Evolutionary conservation across 1,140 invertebrate genomes (phyloP).

Genomic region (Drosophila jambulina): DNA sequence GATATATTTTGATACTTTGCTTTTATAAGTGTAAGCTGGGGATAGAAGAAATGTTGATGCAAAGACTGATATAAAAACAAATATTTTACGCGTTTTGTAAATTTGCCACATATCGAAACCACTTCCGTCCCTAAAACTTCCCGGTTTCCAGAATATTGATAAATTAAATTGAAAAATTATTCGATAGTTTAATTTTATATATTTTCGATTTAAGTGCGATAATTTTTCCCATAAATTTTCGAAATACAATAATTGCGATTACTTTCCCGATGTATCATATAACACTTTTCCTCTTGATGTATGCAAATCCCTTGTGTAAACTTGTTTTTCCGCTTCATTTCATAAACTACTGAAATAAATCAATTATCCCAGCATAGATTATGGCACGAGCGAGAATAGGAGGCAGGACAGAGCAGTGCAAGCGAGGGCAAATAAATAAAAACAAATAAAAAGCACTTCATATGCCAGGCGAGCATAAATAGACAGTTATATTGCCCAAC

Average conservation of each 20-base stretch:
- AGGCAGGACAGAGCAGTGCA: slow-evolving; percentile 8
- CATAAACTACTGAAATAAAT: slow-evolving; percentile 24
- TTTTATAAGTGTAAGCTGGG: too few relatives aligned
- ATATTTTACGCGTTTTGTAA: too few relatives aligned
- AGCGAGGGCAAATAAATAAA: slow-evolving; percentile 76
- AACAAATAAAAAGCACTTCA: slow-evolving; percentile 80
- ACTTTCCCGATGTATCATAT: not conserved
- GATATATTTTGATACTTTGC: too few relatives aligned
- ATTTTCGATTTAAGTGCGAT: not conserved
- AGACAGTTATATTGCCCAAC: slow-evolving; percentile 76
- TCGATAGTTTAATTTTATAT: too few relatives aligned
- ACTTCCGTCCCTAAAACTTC: too few relatives aligned
- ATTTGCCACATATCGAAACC: too few relatives aligned
- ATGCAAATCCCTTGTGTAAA: not conserved
- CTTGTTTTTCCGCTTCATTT: slow-evolving; percentile 8
- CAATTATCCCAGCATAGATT: slow-evolving; percentile 23
- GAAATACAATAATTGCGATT: not conserved
- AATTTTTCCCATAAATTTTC: not conserved
- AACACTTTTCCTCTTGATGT: not conserved
- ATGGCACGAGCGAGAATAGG: not conserved
- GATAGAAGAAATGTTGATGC: too few relatives aligned
- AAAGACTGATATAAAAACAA: too few relatives aligned
- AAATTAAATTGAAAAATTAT: too few relatives aligned
- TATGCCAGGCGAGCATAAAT: slow-evolving; percentile 75
- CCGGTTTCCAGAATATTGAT: too few relatives aligned